Percentiles rank a stretch among this genome's conserved stretches.
Evolutionary conservation across 2,797 vertebrate species (phyloP).

Genomic region (Morus bassanus): DNA sequence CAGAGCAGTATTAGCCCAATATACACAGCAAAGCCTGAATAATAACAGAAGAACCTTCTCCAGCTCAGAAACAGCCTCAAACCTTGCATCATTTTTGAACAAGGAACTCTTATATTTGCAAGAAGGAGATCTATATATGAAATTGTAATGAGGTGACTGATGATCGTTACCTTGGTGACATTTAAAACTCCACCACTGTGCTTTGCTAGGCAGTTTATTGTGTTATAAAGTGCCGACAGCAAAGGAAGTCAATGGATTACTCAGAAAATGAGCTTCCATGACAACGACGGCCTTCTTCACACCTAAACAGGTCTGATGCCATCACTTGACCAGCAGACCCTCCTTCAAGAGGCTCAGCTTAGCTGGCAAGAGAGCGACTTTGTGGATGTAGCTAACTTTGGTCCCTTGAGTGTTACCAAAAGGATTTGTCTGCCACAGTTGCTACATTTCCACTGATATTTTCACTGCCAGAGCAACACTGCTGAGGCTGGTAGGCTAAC

Average conservation of each 20-base stretch:
- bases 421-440: neutral
- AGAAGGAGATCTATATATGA: conserved; percentile 30
- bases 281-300: neutral
- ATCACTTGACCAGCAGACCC: neutral
- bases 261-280: conserved; percentile 59
- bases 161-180: conserved; percentile 41
- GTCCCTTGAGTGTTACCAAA: neutral
- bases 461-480: neutral
- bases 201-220: neutral
- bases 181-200: conserved; percentile 13
- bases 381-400: neutral
- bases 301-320: neutral
- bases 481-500: neutral
- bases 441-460: neutral
- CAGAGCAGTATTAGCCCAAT: neutral
- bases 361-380: neutral
- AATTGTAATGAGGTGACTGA: conserved; percentile 46
- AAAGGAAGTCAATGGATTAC: conserved; percentile 25
- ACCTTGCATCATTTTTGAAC: neutral
- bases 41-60: neutral
- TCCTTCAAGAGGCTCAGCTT: neutral
- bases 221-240: too few species aligned
- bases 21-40: neutral
- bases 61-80: neutral
- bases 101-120: conserved; percentile 19